Base-by-base conservation (phyloP, 2,113 vertebrate species). In the Vulpes lagopus region DNA sequence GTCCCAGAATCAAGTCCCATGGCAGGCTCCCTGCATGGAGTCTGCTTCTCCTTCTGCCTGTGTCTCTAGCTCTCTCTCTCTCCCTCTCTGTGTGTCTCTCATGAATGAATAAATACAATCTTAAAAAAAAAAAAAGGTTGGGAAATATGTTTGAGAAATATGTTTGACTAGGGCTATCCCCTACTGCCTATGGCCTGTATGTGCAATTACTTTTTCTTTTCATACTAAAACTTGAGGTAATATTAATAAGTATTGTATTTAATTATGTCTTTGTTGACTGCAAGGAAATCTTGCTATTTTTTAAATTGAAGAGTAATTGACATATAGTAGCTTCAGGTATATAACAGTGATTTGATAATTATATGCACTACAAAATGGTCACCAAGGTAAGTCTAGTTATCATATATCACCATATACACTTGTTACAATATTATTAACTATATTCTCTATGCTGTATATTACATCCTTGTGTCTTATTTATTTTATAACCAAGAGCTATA, bases 211-310 rank as follows among this genome's bases (percentile, higher is more conserved):
- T 94, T 93, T 96, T 80, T 53, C 85, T 87, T 83, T 95, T 95
- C 57, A 84, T 84, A 32, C 35, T 95, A 80, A 93, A 96, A 80
- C 12, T 95, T 95, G 95, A 89, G 32, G 15, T 90, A 62, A 78
- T 96, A 89, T 97, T 96, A 95, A 93, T 73, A 86, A 93, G 86
- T 80, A 87, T 90, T 91, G 89, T 84, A 84, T 15, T 92, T 94
- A 92, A 95, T 96, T 83, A 79, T 65, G 38, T 30, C 62, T 94
- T 69, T 80, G 92, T 94, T 92, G 73, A 92, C 92, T 96, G n/a
- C 74, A 95, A 84, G 30, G 57, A 76, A 43, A 43, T 43, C 5
- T 43, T 43, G 5, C 67, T 69, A 65, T 53, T 95, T 76, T 76
- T 76, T 76, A 76, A 38, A 76, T 76, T 76, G 38, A 76, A 49